Percentiles rank a stretch among this genome's conserved stretches.
Evolutionary conservation across 2,113 vertebrate genomes (phyloP).

Genomic region (Girardinichthys multiradiatus): DNA sequence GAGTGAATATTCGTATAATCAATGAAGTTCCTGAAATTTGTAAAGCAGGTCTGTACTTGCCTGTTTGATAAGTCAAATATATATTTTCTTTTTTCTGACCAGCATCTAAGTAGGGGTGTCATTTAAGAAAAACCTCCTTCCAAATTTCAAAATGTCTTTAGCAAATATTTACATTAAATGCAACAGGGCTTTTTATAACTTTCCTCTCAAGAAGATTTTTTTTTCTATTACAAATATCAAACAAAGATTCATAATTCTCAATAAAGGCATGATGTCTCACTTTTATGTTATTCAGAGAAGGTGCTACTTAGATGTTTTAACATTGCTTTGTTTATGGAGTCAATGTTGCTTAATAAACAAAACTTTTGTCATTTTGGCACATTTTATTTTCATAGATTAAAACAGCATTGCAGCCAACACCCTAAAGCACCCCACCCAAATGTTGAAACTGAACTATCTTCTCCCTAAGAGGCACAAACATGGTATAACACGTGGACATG

Average conservation of each 20-base stretch:
- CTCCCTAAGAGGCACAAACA: neutral
- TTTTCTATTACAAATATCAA: no score
- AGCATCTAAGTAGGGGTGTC: neutral
- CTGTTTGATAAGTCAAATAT: slow-evolving; percentile 1
- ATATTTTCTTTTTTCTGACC: slow-evolving; percentile 17
- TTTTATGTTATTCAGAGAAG: no score
- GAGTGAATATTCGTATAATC: slow-evolving; percentile 2
- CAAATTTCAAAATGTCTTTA: neutral
- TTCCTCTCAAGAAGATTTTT: neutral
- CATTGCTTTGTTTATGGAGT: no score
- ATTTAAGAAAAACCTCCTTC: slow-evolving; percentile 6
- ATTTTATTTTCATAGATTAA: neutral
- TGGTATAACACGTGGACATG: neutral
- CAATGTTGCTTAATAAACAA: no score
- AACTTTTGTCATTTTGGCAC: neutral
- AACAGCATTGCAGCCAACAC: neutral
- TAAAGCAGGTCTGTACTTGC: slow-evolving; percentile 50
- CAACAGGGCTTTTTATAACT: neutral
- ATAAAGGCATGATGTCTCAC: no score
- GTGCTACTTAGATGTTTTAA: no score
- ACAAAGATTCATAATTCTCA: no score
- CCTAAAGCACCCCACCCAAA: neutral
- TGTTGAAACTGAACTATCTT: neutral
- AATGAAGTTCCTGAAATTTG: slow-evolving; percentile 1
- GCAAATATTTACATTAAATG: neutral